Conservation (phyloP, 2,888 invertebrate genomes). For the Drosophila fulvimacula region DNA sequence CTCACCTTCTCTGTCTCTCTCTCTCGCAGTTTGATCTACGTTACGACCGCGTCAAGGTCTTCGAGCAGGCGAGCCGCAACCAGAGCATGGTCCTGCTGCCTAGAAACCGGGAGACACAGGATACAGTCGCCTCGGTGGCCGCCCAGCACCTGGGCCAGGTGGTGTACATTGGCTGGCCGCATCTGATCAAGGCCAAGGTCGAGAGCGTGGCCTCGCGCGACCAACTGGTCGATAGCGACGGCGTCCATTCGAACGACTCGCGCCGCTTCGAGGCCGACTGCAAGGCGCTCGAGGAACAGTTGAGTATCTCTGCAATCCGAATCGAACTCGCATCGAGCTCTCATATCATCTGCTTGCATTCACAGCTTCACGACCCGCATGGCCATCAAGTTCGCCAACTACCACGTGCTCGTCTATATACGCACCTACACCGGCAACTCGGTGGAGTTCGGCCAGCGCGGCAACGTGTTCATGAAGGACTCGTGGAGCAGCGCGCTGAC, state of each 20-base stretch:
- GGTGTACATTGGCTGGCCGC: conserved; percentile 96
- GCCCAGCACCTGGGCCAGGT: conserved; percentile 89
- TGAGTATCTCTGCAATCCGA: conserved; percentile 38
- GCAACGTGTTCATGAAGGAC: conserved; percentile 89
- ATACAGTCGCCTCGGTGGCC: conserved; percentile 86
- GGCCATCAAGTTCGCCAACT: conserved; percentile 91
- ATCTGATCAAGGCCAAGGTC: conserved; percentile 93
- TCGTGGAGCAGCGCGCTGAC: conserved; percentile 88
- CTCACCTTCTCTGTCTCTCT: not conserved
- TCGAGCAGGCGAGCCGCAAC: conserved; percentile 92
- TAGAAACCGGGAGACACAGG: conserved; percentile 71
- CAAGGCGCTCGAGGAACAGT: conserved; percentile 80
- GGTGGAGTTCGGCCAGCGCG: conserved; percentile 87
- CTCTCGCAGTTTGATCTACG: conserved; percentile 87
- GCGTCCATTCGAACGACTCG: conserved; percentile 55
- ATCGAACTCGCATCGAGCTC: no score
- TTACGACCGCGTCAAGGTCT: conserved; percentile 92
- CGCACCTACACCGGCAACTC: conserved; percentile 89
- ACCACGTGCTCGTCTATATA: conserved; percentile 89
- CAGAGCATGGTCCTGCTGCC: conserved; percentile 93
- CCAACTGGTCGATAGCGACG: conserved; percentile 83
- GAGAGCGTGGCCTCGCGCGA: conserved; percentile 80
- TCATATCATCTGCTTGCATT: not conserved
- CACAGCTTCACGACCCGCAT: conserved; percentile 86
- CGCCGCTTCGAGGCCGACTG: conserved; percentile 67